Base-by-base conservation (phyloP, 2,888 invertebrate genomes). In the Octonoba sinensis region DNA sequence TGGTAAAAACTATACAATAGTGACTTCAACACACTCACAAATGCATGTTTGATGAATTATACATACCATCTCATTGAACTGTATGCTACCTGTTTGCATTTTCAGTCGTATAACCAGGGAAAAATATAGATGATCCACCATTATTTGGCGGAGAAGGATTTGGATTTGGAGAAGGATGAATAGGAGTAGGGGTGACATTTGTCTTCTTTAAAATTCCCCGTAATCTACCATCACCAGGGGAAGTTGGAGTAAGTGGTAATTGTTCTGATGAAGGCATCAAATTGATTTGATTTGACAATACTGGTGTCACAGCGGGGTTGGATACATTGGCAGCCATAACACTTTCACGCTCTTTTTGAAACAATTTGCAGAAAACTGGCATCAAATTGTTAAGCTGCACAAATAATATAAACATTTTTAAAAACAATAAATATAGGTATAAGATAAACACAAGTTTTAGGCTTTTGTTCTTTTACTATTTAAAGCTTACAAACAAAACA, bases 151-250 rank as follows among this genome's bases (percentile, higher is more conserved):
- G 59, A n/a, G n/a, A n/a, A n/a, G n/a, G n/a, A n/a, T n/a, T n/a
- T 16, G 24, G 20, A 2, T 65, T 54, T 49, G 6, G 46, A 13
- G 36, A 56, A 54, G 49, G 22, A 1, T 59, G n/a, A 15, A 77
- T 74, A 56, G 57, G 15, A 13, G 54, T 16, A 12, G 82, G 67
- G 3, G 82, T 18, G 13, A 72, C 47, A 24, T 54, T 57, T 3
- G 83, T 75, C 46, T 85, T 85, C 73, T 85, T 85, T 4, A 85
- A 57, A 36, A 85, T 85, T 20, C 84, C 78, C 27, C 85, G 66
- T 0, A 85, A 73, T 16, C 84, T 66, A 20, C 83, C 84, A 59
- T 85, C 85, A 36, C 82, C 76, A n/a, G 81, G 83, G 13, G 83
- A 82, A 16, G 76, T 79, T 18, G 85, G 84, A 11, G 85, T 83